Evolutionary conservation across 2,888 invertebrate genomes (phyloP).

Genomic region (Xiphydria camelus): DNA sequence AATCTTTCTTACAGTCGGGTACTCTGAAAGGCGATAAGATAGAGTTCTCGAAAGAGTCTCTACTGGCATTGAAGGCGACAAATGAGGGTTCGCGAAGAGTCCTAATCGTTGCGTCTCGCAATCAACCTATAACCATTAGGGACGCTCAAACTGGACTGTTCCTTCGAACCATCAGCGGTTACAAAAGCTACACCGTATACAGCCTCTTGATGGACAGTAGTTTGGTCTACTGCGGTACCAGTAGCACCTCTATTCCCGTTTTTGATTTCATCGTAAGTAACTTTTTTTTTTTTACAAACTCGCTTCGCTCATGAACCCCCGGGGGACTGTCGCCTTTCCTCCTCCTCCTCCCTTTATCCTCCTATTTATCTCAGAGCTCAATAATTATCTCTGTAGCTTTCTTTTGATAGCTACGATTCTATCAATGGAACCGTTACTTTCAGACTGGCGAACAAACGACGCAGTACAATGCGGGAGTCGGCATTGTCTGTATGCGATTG

Average conservation of each 20-base stretch:
- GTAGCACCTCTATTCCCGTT: constrained; percentile 71
- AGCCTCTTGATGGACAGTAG: constrained; percentile 70
- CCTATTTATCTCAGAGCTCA: background rate
- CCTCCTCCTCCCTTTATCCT: no score
- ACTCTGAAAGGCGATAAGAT: constrained; percentile 44
- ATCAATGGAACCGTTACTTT: constrained; percentile 22
- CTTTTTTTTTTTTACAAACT: no score
- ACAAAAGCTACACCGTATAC: constrained; percentile 68
- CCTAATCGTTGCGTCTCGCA: constrained; percentile 71
- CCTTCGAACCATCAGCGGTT: constrained; percentile 66
- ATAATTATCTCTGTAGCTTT: background rate
- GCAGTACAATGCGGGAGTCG: constrained; percentile 69
- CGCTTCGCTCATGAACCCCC: no score
- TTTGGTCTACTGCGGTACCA: constrained; percentile 77
- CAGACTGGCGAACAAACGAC: constrained; percentile 69
- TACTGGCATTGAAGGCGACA: constrained; percentile 71
- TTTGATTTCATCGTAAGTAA: constrained; percentile 75
- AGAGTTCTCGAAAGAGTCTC: constrained; percentile 68
- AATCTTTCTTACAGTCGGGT: constrained; percentile 32
- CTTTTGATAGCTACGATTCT: no score
- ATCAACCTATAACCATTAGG: constrained; percentile 70
- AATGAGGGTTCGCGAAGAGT: constrained; percentile 75
- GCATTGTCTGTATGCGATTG: constrained; percentile 72
- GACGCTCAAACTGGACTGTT: constrained; percentile 74
- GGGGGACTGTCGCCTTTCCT: no score